Base-by-base conservation (phyloP, 1,140 invertebrate genomes). In the Tetramorium parvispinum region DNA sequence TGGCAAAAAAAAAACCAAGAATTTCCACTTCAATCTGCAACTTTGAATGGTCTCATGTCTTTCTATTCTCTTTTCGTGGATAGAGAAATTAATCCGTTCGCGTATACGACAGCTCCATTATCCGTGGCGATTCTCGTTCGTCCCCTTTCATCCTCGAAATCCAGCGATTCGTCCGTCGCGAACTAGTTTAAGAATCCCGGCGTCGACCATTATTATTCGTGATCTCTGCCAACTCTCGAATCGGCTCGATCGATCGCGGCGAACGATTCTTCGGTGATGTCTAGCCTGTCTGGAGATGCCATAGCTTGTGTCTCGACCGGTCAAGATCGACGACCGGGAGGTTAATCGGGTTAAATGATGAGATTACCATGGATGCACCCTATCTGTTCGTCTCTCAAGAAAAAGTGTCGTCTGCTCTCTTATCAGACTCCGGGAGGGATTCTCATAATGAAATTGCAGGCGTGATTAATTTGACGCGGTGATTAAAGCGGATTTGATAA, bases 341-440 rank as follows among this genome's bases (percentile, higher is more conserved):
- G 76, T 85, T 86, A 86, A 81, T 86, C 76, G 63, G 76, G 76
- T 86, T 86, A 86, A 81, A 81, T 40, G 77, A 79, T 13, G 51
- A 82, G 76, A 86, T 86, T 81, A 86, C 27, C 63, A 21, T 24
- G 37, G 63, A 24, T 27, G 61, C 40, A 10, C 46, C 59, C 46
- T 86, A 18, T 43, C 57, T 85, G 18, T 76, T 85, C 61, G 24
- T 49, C 43, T 55, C 43, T 46, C 21, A 3, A 49, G 85, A 81
- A 59, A 82, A 86, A 86, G 51, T 37, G 46, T 49, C 46, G 3
- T n/a, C 21, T 13, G 2, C 21, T 13, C 24, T 16, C 63, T 68
- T 68, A 81, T 81, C 63, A 24, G 32, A 27, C 16, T 27, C 49
- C 10, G 27, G 6, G 11, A 43, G 49, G 57, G 32, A 81, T n/a